Evolutionary conservation across 2,797 vertebrate genomes (phyloP), one percentile per base, ranked within the genome.

Genomic region (Eleutherodactylus coqui): DNA sequence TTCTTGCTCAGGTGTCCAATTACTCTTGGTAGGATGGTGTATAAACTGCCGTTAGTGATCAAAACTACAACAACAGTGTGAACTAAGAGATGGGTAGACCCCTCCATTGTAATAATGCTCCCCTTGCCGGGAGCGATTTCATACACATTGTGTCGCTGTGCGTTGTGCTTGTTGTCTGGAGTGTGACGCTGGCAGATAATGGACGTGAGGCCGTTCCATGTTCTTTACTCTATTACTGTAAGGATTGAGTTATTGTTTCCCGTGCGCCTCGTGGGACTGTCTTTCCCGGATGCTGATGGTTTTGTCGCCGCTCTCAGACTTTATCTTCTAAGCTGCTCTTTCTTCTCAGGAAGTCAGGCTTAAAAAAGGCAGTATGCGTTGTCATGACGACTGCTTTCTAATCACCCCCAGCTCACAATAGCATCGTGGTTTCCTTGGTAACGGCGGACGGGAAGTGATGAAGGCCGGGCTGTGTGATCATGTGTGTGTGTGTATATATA

Each of bases 361-460:
- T 70, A 75, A 47, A 79, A n/a, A 88, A 58, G 88, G 83, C 87
- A 84, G 86, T 21, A 62, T 90, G 92, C 91, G 95, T 96, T 96
- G 94, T 94, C 93, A 96, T 92, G 94, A 96, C 90, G 94, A 96
- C 91, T 91, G 93, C 91, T 75, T 82, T 60, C 73, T 7, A 45
- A 81, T 69, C 53, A 24, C 67, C 78, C 81, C 64, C 85, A 81
- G 67, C 64, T 90, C 82, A 88, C 0, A 45, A 88, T 45, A 90
- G 81, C 86, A 88, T 84, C 60, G 60, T 89, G 75, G 81, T 87
- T 87, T 89, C 88, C 88, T 86, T 47, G 34, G 82, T 24, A 79
- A 85, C 85, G 89, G 85, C 21, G 3, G 17, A 72, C 72, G 14
- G 5, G 47, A 75, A 78, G 38, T 19, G 38, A 81, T 51, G 84